Evolutionary conservation across 2,113 vertebrate species (phyloP), one percentile per base, ranked within the genome.

Genomic region (Gnathonemus echidnorhynchus): DNA sequence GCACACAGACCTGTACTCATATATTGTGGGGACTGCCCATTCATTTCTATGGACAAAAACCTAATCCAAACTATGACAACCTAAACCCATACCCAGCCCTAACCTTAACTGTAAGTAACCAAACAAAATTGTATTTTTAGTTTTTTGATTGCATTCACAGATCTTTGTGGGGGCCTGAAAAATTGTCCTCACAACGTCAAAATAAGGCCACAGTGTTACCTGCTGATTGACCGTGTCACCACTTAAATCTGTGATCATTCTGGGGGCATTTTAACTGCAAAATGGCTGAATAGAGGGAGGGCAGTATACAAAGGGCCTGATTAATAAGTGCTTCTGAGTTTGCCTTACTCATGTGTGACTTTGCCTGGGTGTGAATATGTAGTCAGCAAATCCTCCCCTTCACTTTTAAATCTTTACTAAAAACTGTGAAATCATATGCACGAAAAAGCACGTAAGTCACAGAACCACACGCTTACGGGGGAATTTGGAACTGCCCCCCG

Each of bases 401-500:
- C 39, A 42, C 35, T 39, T 35, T 27, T 19, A 39, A 39, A 35
- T 77, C 70, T 77, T 80, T 42, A 17, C 15, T 4, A 35, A 77
- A 19, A 7, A 19, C 5, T 80, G 15, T 11, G 17, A 35, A 19
- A 84, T 35, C 49, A 3, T 3, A 31, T n/a, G 52, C 42, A 80
- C 13, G 42, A 21, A 35, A 0, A 87, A 35, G 19, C 50, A 24
- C 17, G 24, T 2, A 86, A 13, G 21, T 27, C 31, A 66, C 49
- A 21, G 39, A 24, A 56, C 50, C 58, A 50, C 42, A 74, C 27
- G 91, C 93, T 92, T 19, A 96, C 95, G 92, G 21, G 85, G 90
- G 92, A 91, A 92, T 92, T 31, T 95, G 39, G 93, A 93, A 89
- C 95, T 94, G 6, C 96, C 96, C 1, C 96, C 96, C 3, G 96